These are phyloP conservation scores for Serilophus lunatus DNA, from an alignment of 2,113 vertebrate species.

Conservation along the genomic window DNA sequence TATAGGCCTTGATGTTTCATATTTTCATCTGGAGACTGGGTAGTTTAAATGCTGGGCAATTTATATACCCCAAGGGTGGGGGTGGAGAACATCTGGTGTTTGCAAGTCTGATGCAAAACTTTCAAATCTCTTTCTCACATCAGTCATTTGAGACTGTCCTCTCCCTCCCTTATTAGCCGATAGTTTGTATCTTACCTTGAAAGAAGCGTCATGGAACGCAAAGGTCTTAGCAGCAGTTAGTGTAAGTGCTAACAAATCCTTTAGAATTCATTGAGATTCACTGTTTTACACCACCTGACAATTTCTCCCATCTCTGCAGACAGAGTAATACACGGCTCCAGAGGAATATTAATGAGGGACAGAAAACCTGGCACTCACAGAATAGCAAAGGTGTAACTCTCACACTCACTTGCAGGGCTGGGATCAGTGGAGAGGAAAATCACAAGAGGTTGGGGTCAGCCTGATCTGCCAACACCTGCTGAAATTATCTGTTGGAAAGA, in stretches of 20 bases:
- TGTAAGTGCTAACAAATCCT: not conserved
- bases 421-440: not conserved
- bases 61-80: fast-evolving
- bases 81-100: not conserved
- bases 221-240: not conserved
- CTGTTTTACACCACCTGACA: not conserved
- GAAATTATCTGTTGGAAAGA: not conserved
- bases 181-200: not conserved
- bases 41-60: not conserved
- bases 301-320: not conserved
- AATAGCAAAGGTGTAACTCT: not conserved
- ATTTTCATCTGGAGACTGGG: not conserved
- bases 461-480: not conserved
- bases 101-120: not conserved
- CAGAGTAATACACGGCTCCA: not conserved
- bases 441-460: not conserved
- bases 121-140: not conserved
- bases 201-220: not conserved
- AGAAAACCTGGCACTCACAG: not conserved
- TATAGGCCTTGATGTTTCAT: not conserved
- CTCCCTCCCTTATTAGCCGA: not conserved
- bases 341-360: not conserved
- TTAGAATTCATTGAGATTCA: not conserved
- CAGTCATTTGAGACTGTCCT: not conserved
- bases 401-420: not conserved